Evolutionary conservation across 2,797 vertebrate genomes (phyloP).

Genomic region (Tadarida brasiliensis): DNA sequence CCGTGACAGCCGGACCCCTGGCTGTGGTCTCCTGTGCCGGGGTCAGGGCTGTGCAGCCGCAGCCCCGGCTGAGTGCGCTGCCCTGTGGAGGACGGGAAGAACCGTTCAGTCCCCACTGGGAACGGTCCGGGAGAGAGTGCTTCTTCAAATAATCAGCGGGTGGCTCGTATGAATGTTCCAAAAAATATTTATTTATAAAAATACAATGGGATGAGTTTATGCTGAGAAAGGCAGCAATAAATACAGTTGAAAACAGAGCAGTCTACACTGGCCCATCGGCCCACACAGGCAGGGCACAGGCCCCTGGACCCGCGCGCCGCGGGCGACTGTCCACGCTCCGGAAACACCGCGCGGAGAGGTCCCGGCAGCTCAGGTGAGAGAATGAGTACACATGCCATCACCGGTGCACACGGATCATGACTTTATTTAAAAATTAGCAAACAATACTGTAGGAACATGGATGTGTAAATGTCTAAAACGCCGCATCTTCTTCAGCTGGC

Average conservation of each 20-base stretch:
- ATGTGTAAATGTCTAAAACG: slow-evolving; percentile 81
- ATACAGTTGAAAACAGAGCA: slow-evolving; percentile 93
- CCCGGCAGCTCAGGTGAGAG: slow-evolving; percentile 85
- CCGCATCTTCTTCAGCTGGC: slow-evolving; percentile 84
- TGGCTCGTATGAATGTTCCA: slow-evolving; percentile 86
- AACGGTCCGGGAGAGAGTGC: background rate
- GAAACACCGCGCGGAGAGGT: slow-evolving; percentile 83
- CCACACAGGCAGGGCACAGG: slow-evolving; percentile 87
- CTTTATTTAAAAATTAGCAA: slow-evolving; percentile 88
- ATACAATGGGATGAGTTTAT: slow-evolving; percentile 93
- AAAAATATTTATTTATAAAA: slow-evolving; percentile 94
- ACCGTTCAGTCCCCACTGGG: background rate
- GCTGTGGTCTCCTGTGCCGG: background rate
- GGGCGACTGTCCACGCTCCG: slow-evolving; percentile 86
- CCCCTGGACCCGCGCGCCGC: slow-evolving; percentile 83
- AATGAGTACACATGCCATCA: slow-evolving; percentile 87
- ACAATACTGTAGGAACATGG: slow-evolving; percentile 84
- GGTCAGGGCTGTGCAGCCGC: background rate
- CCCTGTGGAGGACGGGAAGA: background rate
- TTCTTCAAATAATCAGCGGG: slow-evolving; percentile 80
- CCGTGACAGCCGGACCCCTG: background rate
- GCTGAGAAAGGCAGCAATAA: slow-evolving; percentile 95
- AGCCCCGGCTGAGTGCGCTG: background rate
- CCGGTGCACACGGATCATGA: slow-evolving; percentile 86
- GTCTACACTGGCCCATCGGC: slow-evolving; percentile 90